Evolutionary conservation across 2,113 vertebrate species (phyloP).

Genomic region (Chlorodrepanis virens): DNA sequence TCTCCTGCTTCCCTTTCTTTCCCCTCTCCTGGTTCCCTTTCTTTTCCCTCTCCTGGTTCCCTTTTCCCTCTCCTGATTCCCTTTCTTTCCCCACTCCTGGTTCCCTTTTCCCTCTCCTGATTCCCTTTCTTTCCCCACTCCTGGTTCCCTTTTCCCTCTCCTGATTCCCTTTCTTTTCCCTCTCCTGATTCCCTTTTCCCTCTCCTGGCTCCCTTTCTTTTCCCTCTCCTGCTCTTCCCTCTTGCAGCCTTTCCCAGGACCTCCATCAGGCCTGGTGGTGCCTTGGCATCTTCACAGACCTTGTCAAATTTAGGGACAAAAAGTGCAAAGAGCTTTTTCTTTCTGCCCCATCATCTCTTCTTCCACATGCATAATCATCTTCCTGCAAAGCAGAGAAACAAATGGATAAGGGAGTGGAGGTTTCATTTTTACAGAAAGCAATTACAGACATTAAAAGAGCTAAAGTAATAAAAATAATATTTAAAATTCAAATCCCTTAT

Average conservation of each 20-base stretch:
- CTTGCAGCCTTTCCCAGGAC: neutral
- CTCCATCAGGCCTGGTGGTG: neutral
- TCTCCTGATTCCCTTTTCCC: neutral
- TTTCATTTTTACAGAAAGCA: constrained; percentile 43
- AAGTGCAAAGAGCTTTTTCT: neutral
- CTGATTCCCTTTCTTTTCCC: neutral
- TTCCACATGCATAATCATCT: neutral
- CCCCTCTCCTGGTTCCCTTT: neutral
- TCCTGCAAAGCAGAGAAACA: constrained; percentile 12
- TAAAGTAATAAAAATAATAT: constrained; percentile 56
- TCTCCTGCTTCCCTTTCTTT: neutral
- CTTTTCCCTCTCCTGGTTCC: neutral
- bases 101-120: neutral
- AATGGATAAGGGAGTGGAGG: neutral
- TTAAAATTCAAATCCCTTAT: constrained; percentile 65
- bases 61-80: neutral
- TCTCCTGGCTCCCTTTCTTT: neutral
- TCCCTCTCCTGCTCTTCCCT: neutral
- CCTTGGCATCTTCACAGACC: neutral
- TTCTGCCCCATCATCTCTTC: neutral
- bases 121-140: neutral
- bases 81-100: neutral
- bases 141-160: neutral
- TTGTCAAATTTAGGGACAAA: neutral
- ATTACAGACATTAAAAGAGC: constrained; percentile 55